Percentiles rank a stretch among this genome's conserved stretches.
phyloP scores from a whole-genome alignment of 2,797 vertebrate genomes.

The Helicolenus hilgendorfi region DNA sequence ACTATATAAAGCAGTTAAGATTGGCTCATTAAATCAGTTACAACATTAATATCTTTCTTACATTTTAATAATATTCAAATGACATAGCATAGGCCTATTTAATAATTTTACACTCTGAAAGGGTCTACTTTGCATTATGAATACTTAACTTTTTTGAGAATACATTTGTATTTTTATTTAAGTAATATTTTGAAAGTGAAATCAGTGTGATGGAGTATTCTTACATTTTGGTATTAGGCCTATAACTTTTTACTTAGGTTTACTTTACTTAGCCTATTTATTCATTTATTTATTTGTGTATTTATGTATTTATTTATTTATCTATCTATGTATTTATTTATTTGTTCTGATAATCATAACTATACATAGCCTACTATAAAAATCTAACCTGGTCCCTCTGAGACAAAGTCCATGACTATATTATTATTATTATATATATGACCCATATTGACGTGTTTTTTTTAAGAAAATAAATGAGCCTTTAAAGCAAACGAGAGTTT shows the following conservation, averaged over 20 bases:
- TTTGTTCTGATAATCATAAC: not conserved
- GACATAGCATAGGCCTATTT: not conserved
- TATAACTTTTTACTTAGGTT: not conserved
- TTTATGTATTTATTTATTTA: no score
- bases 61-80: not conserved
- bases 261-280: no score
- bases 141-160: no score
- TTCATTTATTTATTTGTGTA: no score
- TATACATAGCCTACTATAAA: not conserved
- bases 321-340: no score
- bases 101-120: no score
- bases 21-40: not conserved
- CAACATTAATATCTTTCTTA: not conserved
- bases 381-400: not conserved
- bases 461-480: not conserved
- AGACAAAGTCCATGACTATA: not conserved
- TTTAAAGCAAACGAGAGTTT: not conserved
- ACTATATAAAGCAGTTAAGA: not conserved
- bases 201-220: not conserved
- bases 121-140: no score
- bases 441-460: no score
- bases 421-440: not conserved
- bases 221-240: not conserved
- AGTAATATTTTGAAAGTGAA: not conserved
- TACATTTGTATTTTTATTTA: no score